Evolutionary conservation across 2,888 invertebrate species (phyloP), one percentile per base, ranked within the genome.

Genomic region (Acleris laterana): DNA sequence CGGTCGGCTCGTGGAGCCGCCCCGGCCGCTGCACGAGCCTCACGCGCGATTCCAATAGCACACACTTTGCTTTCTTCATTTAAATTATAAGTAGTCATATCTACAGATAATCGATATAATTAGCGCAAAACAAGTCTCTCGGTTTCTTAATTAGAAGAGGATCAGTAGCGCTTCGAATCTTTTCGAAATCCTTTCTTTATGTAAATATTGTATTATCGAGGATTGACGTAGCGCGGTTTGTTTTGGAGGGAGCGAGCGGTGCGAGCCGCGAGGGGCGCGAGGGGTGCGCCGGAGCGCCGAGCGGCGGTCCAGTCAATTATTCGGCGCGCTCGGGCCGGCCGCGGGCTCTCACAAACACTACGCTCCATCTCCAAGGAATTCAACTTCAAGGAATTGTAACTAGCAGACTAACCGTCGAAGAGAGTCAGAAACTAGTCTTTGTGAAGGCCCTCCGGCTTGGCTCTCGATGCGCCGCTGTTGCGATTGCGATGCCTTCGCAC

Each of bases 121-220:
- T 88, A 88, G 86, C 80, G 86, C 86, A 82, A 65, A 85, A 83
- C 81, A 83, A 82, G 84, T 86, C 83, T 89, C 88, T 90, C 87
- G 82, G 89, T 92, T 92, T 90, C 86, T 85, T 88, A 88, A 84
- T 86, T 91, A 91, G 91, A 85, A 83, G 85, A 88, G 89, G 78
- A 88, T 87, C 85, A 87, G 90, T 92, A 93, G 92, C 84, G 91
- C 90, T 90, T 92, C 84, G 83, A 87, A 89, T 83, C 82, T 85
- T 90, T 89, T 85, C 77, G 80, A 79, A 79, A 75, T 79, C 75
- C 72, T 84, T 83, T 84, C 80, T 86, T 84, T 89, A 81, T 91
- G 91, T 92, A 93, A 90, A 92, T 92, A 91, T 89, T 87, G 85
- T 88, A 89, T 83, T 85, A 81, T 83, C 80, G 82, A 87, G 82